A percentile compares a stretch with the other conserved stretches of the same genome.
Conservation (phyloP, 1,140 invertebrate genomes). For the Eciton burchellii region DNA sequence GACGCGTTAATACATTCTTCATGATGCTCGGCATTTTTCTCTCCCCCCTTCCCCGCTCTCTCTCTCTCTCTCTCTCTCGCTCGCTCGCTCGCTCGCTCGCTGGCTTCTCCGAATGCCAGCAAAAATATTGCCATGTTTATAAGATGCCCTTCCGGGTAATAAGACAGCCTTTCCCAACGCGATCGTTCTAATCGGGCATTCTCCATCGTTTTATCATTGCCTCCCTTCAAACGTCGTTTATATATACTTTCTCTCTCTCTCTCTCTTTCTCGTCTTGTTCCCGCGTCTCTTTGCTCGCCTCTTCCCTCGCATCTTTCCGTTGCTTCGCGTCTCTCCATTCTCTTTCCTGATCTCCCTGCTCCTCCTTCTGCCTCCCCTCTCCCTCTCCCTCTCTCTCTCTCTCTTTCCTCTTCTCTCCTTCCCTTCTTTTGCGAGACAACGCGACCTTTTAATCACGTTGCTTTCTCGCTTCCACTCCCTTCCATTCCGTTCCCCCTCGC, state of each 20-base stretch:
- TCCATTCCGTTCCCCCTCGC: slow-evolving; percentile 13
- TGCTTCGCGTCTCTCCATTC: background rate
- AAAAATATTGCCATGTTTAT: slow-evolving; percentile 33
- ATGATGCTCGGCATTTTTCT: slow-evolving; percentile 35
- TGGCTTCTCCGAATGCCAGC: background rate
- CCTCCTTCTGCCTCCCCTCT: background rate
- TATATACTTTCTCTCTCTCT: too few relatives aligned
- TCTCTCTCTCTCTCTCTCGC: slow-evolving; percentile 12
- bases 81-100: background rate
- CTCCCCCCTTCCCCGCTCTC: slow-evolving; percentile 1
- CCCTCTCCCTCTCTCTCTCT: slow-evolving; percentile 4
- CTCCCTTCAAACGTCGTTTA: slow-evolving; percentile 14
- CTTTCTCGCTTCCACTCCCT: slow-evolving; percentile 32
- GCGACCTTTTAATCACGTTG: slow-evolving; percentile 40
- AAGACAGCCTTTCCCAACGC: too few relatives aligned
- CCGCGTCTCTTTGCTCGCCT: background rate
- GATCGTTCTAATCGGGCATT: slow-evolving; percentile 46
- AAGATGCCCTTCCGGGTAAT: background rate
- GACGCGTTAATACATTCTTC: slow-evolving; percentile 40
- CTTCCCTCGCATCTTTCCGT: background rate
- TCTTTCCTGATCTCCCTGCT: background rate
- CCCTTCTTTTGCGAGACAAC: background rate
- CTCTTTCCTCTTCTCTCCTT: slow-evolving; percentile 23
- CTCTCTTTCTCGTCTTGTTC: background rate
- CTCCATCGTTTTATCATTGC: slow-evolving; percentile 38